A percentile compares a stretch with the other conserved stretches of the same genome.
Evolutionary conservation across 2,888 invertebrate species (phyloP).

Genomic region (Pegoplata infirma): DNA sequence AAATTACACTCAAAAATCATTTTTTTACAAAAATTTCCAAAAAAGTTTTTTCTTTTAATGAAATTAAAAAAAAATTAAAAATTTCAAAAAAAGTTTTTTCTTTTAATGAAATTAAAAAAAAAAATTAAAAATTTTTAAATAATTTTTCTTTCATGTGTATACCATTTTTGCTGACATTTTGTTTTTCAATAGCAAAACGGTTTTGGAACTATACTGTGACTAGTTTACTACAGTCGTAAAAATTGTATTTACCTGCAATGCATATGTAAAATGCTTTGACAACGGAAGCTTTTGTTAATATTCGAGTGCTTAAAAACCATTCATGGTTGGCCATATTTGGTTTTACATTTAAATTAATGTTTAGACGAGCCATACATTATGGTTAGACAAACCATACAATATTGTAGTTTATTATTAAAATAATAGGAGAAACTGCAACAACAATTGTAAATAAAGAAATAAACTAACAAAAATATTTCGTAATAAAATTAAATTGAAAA

Average conservation of each 20-base stretch:
- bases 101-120: too few species aligned
- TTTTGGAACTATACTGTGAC: neutral
- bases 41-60: too few species aligned
- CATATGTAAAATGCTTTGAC: constrained; percentile 2
- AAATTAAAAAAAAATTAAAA: too few species aligned
- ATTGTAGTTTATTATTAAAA: neutral
- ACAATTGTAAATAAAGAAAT: neutral
- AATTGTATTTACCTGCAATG: neutral
- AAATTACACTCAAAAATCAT: too few species aligned
- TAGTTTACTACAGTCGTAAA: neutral
- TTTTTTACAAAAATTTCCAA: too few species aligned
- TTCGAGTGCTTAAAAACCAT: constrained; percentile 9
- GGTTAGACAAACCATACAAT: constrained; percentile 27
- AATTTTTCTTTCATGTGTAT: too few species aligned
- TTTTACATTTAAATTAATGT: constrained; percentile 34
- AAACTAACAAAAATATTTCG: neutral
- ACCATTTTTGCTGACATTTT: too few species aligned
- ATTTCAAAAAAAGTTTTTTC: too few species aligned
- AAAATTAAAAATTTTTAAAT: too few species aligned
- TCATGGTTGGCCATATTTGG: constrained; percentile 28
- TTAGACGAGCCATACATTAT: constrained; percentile 37
- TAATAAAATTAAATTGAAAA: neutral
- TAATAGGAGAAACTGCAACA: neutral
- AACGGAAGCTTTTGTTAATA: constrained; percentile 44
- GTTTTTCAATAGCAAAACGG: neutral